These are phyloP conservation scores for Galerucella pusilla DNA, from an alignment of 2,888 invertebrate genomes.

Conservation along the genomic window DNA sequence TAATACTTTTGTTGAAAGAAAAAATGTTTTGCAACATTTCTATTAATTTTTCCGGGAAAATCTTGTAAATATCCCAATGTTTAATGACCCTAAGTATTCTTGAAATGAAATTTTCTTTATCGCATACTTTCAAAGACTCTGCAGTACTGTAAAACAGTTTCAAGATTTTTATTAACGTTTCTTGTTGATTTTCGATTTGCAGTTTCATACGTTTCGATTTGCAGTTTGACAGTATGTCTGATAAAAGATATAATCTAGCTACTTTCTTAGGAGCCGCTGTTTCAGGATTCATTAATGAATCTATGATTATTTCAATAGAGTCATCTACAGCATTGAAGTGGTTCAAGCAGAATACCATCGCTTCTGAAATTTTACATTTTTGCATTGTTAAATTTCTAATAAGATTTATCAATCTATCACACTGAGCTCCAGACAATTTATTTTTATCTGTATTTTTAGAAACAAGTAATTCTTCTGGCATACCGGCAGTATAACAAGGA, in stretches of 20 bases:
- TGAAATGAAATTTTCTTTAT: slow-evolving; percentile 91
- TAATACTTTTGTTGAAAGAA: not conserved
- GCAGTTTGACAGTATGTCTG: slow-evolving; percentile 96
- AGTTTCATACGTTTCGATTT: slow-evolving; percentile 83
- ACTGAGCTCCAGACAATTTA: slow-evolving; percentile 80
- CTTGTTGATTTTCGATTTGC: slow-evolving; percentile 33
- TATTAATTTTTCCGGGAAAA: slow-evolving; percentile 60
- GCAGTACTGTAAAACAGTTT: slow-evolving; percentile 76
- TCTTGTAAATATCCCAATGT: slow-evolving; percentile 96
- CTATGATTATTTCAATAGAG: slow-evolving; percentile 88
- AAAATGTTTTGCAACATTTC: slow-evolving; percentile 34
- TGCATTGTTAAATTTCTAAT: slow-evolving; percentile 84
- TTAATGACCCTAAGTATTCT: slow-evolving; percentile 87
- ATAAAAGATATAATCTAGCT: slow-evolving; percentile 86
- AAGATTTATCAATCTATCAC: slow-evolving; percentile 88
- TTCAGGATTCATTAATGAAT: slow-evolving; percentile 79
- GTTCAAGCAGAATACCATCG: slow-evolving; percentile 98
- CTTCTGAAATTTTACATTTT: slow-evolving; percentile 83
- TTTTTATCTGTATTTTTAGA: slow-evolving; percentile 72
- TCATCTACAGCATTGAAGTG: slow-evolving; percentile 95
- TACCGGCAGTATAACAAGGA: slow-evolving; percentile 92
- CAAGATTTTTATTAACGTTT: slow-evolving; percentile 78
- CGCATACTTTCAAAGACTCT: slow-evolving; percentile 77
- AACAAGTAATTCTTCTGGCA: slow-evolving; percentile 88
- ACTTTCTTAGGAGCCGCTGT: slow-evolving; percentile 84